Evolutionary conservation across 92 coral and sea anemone genomes (phyloP).

Genomic region (Desmophyllum pertusum): DNA sequence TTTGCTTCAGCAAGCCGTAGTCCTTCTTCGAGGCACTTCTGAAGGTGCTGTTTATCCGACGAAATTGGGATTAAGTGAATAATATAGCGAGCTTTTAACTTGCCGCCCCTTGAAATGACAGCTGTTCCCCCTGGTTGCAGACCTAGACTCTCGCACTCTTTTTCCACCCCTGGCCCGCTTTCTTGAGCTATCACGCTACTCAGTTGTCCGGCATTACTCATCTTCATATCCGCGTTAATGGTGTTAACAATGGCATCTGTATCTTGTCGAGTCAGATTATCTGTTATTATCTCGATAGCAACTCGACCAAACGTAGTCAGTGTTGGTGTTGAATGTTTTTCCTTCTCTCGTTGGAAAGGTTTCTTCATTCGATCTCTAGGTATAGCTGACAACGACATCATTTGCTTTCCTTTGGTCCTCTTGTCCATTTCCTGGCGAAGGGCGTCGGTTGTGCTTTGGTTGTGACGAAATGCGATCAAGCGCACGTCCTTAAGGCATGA

Average conservation of each 20-base stretch:
- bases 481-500: background rate
- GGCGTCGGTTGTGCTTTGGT: background rate
- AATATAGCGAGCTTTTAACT: background rate
- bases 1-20: constrained; percentile 6
- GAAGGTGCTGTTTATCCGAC: constrained; percentile 17
- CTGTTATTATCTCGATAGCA: constrained; percentile 13
- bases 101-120: constrained; percentile 5
- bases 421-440: background rate
- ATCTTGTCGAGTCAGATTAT: background rate
- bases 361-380: constrained; percentile 40
- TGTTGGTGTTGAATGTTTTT: background rate
- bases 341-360: constrained; percentile 52
- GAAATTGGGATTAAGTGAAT: constrained; percentile 7
- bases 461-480: too few relatives aligned
- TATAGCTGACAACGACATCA: constrained; percentile 27
- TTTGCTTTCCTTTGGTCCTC: background rate
- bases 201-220: background rate
- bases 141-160: background rate
- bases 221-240: background rate
- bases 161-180: background rate
- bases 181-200: background rate
- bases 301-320: too few relatives aligned
- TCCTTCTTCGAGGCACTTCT: constrained; percentile 4
- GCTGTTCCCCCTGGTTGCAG: constrained; percentile 10
- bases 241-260: background rate